Base-by-base conservation (phyloP, 2,113 vertebrate genomes). In the Sminthopsis crassicaudata region DNA sequence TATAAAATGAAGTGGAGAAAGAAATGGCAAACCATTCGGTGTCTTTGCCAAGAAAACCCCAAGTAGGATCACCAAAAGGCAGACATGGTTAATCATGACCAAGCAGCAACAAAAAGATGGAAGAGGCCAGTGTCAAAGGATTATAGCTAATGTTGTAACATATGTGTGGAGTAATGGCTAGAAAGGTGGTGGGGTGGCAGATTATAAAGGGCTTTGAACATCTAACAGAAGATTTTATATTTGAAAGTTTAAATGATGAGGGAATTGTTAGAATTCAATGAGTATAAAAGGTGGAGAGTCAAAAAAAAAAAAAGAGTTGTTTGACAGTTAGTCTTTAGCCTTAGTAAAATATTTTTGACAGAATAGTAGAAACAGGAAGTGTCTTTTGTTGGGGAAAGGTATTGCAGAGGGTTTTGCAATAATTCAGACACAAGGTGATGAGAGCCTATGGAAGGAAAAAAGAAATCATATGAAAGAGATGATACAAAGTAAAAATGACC, bases 221-320 rank as follows among this genome's bases (percentile, higher is more conserved):
- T 12, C 14, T 36, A 36, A 36, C 12, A 36, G 60, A 67, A 6
- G 30, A 36, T 36, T 67, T 36, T 16, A 36, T 67, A 67, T 67
- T 67, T 67, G 30, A 67, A 4, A 0, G 25, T 67, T 5, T 16
- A 67, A 10, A 12, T 67, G 12, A 67, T 36, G 30, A 51, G 14
- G 30, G 4, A 60, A 4, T 3, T 36, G 14, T 67, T 67, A 67
- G 30, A 67, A 16, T 67, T 16, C 27, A 67, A 16, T 36, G 30
- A 30, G 9, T 30, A 2, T 57, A 9, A 25, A 24, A 26, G 3
- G 3, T 0, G 12, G 11, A 0, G 30, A 0, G 10, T 6, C 76
- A 26, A 1, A 53, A 0, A 7, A 25, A 55, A 92, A 89, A 8
- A 53, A 89, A 8, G 10, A 95, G 9, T 51, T 50, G 1, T 11